phyloP scores from a whole-genome alignment of 2,888 invertebrate genomes.

The Cacoxenus indagator region DNA sequence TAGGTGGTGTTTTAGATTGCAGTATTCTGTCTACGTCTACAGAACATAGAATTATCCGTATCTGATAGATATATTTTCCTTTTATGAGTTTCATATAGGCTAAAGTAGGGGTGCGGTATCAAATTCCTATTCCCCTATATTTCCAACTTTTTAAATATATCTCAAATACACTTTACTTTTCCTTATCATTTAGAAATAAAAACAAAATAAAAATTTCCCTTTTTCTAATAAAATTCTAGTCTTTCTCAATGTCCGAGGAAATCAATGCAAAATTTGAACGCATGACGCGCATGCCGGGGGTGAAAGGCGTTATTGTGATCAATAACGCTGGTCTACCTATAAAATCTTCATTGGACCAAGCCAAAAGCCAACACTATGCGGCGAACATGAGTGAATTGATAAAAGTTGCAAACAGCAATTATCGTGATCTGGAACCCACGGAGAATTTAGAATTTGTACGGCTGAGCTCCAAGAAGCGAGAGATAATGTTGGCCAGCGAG shows the following conservation, averaged over 20 bases:
- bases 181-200: too few species aligned
- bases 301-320: conserved; percentile 32
- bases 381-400: conserved; percentile 20
- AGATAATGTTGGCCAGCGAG: conserved; percentile 34
- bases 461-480: conserved; percentile 27
- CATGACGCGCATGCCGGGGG: conserved; percentile 25
- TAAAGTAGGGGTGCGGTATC: too few species aligned
- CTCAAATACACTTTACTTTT: too few species aligned
- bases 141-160: too few species aligned
- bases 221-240: neutral
- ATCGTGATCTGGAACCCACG: conserved; percentile 25
- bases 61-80: too few species aligned
- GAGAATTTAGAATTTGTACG: conserved; percentile 31
- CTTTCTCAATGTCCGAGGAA: neutral
- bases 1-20: too few species aligned
- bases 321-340: conserved; percentile 18
- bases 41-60: too few species aligned
- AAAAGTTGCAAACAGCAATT: conserved; percentile 9
- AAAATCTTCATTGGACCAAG: conserved; percentile 11
- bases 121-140: too few species aligned
- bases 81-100: too few species aligned
- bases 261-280: conserved; percentile 30
- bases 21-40: too few species aligned
- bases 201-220: too few species aligned
- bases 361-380: conserved; percentile 19